Evolutionary conservation across 2,113 vertebrate species (phyloP).

Genomic region (Sceloporus undulatus): DNA sequence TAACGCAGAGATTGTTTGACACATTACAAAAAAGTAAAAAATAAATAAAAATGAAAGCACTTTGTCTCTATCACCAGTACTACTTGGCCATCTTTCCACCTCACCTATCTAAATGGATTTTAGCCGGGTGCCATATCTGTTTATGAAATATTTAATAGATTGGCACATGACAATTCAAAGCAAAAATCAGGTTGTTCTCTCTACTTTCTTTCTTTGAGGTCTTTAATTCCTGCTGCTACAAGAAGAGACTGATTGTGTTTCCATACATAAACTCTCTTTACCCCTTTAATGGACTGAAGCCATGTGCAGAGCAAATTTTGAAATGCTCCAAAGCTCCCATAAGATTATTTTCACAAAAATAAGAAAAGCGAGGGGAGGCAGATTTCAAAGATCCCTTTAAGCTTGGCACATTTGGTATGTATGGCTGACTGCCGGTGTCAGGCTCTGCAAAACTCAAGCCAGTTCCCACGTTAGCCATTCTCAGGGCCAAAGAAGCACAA

Average conservation of each 20-base stretch:
- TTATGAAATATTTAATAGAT: neutral
- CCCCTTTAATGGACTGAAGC: neutral
- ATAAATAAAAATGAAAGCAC: neutral
- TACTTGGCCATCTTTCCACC: neutral
- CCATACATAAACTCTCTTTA: neutral
- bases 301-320: neutral
- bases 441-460: conserved; percentile 22
- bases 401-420: conserved; percentile 11
- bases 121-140: neutral
- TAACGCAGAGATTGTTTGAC: neutral
- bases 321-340: neutral
- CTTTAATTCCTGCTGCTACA: neutral
- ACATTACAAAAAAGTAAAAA: neutral
- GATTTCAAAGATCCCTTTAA: conserved; percentile 1
- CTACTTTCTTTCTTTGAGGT: neutral
- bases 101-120: neutral
- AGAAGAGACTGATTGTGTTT: neutral
- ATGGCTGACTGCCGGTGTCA: conserved; percentile 10
- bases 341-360: neutral
- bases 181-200: neutral
- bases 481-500: conserved; percentile 21
- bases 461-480: conserved; percentile 12
- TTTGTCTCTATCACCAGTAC: neutral
- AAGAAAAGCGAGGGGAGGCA: neutral
- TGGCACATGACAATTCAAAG: neutral